phyloP scores from a whole-genome alignment of 2,113 vertebrate genomes.

The Carassius gibelio region DNA sequence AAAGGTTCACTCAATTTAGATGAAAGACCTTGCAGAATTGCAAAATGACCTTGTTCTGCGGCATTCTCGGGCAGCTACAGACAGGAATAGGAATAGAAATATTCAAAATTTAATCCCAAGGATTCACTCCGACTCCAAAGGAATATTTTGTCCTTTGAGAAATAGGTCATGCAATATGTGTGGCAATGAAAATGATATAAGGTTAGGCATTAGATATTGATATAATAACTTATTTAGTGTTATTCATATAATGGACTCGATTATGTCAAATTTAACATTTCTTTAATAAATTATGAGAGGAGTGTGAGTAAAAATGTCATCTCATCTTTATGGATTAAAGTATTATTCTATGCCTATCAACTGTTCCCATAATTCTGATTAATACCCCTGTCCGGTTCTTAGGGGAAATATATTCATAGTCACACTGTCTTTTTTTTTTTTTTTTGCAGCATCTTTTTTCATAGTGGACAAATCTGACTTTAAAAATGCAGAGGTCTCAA shows the following conservation, averaged over 20 bases:
- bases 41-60: slow-evolving; percentile 24
- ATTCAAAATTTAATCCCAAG: slow-evolving; percentile 37
- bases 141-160: slow-evolving; percentile 38
- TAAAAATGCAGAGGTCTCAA: slow-evolving; percentile 35
- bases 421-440: slow-evolving; percentile 47
- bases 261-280: slow-evolving; percentile 58
- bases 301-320: slow-evolving; percentile 56
- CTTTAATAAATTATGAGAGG: slow-evolving; percentile 53
- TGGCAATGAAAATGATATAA: slow-evolving; percentile 49
- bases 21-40: slow-evolving; percentile 22
- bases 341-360: slow-evolving; percentile 51
- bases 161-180: slow-evolving; percentile 30
- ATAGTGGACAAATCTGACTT: slow-evolving; percentile 40
- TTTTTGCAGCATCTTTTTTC: slow-evolving; percentile 12
- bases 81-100: slow-evolving; percentile 1
- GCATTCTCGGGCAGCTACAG: neutral
- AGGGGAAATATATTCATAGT: slow-evolving; percentile 58
- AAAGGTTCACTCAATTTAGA: slow-evolving; percentile 38
- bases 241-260: slow-evolving; percentile 55
- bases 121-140: slow-evolving; percentile 41
- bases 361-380: slow-evolving; percentile 58
- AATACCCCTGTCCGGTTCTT: slow-evolving; percentile 51
- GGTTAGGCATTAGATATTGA: slow-evolving; percentile 37
- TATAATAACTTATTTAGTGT: slow-evolving; percentile 53
- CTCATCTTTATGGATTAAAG: slow-evolving; percentile 58